Evolutionary conservation across 1,140 invertebrate genomes (phyloP), one percentile per base, ranked within the genome.

Genomic region (Platorchestia sp.): DNA sequence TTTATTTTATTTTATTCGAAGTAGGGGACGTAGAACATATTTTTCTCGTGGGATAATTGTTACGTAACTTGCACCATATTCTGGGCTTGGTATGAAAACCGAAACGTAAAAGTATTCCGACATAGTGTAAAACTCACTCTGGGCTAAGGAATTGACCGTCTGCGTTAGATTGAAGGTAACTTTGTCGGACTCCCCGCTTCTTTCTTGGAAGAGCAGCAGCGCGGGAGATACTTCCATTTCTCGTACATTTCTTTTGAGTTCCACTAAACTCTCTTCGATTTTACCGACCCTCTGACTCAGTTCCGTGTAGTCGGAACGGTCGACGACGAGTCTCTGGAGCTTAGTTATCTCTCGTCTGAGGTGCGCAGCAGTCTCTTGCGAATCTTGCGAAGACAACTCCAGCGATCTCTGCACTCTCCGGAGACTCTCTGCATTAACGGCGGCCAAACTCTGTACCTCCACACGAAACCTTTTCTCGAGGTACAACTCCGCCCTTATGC

Each of bases 401-500:
- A 45, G 36, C 40, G 91, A 45, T 45, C 43, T 45, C 10, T 45
- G 7, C 16, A 93, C 5, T 40, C 91, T 93, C 45, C 40, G 44
- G 6, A 93, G 43, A 47, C 45, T 47, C 45, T 93, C 91, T 27
- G 43, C 91, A 40, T 93, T 93, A 0, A 93, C 91, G 43, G 91
- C 44, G 10, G 91, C 91, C 19, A 93, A 44, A 45, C 45, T 93
- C 45, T 93, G 91, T 22, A 93, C 91, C 45, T 93, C 91, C 16
- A 93, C 91, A 7, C 91, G 91, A 47, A 93, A 93, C 91, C 91
- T 45, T 40, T 93, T 93, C 91, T 93, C 91, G 43, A 93, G 91
- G 91, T 93, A 93, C 43, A 93, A 44, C 91, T 93, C 91, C 40
- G 45, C 91, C 44, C 91, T 6, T 1, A 93, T 44, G 14, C 91